phyloP scores from a whole-genome alignment of 1,140 invertebrate genomes.

The Agrypnia vestita region DNA sequence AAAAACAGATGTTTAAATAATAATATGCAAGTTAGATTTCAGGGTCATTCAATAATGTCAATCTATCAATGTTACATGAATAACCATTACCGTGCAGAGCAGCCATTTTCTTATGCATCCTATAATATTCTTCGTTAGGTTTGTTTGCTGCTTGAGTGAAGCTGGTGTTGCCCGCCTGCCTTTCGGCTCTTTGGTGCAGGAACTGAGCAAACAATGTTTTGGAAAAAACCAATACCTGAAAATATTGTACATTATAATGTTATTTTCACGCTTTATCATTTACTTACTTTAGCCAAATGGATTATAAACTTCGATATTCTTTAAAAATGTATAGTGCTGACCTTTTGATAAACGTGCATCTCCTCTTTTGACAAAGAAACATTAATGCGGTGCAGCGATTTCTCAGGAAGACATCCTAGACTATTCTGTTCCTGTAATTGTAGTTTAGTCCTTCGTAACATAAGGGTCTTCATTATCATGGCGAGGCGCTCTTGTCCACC shows the following conservation, averaged over 20 bases:
- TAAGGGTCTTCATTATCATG: conserved; percentile 84
- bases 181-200: conserved; percentile 82
- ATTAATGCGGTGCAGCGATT: conserved; percentile 73
- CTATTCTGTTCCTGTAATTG: conserved; percentile 78
- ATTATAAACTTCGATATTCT: background rate
- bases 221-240: conserved; percentile 77
- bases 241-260: conserved; percentile 14
- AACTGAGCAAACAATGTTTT: conserved; percentile 84
- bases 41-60: too few species aligned
- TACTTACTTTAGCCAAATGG: background rate
- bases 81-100: conserved; percentile 73
- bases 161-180: conserved; percentile 65
- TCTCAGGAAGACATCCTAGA: conserved; percentile 79
- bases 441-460: conserved; percentile 89
- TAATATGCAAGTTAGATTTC: too few species aligned
- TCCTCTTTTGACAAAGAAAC: conserved; percentile 82
- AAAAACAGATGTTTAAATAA: too few species aligned
- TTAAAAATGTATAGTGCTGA: conserved; percentile 61
- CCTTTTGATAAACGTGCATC: conserved; percentile 84
- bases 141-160: conserved; percentile 32
- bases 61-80: too few species aligned
- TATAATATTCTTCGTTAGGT: conserved; percentile 70
- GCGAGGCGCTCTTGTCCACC: conserved; percentile 83
- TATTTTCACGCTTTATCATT: background rate
- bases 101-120: conserved; percentile 77